A percentile compares a stretch with the other conserved stretches of the same genome.
Evolutionary conservation across 2,888 invertebrate species (phyloP).

Genomic region (Pammene aurita): DNA sequence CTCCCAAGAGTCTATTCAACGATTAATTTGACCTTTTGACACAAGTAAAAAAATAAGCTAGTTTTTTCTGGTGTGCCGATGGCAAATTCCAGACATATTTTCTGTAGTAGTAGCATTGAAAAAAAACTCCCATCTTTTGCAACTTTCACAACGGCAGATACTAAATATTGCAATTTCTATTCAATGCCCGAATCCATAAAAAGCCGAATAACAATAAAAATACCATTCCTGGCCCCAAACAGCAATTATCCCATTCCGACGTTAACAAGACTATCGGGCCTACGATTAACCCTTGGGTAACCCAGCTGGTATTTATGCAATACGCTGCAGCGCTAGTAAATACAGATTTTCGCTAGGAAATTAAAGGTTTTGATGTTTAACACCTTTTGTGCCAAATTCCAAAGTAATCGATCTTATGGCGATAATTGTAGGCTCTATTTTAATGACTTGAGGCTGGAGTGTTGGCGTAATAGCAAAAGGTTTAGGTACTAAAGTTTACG

Average conservation of each 20-base stretch:
- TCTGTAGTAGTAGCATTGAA: too few relatives aligned
- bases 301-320: conserved; percentile 32
- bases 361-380: conserved; percentile 26
- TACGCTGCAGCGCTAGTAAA: conserved; percentile 18
- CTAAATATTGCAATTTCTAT: conserved; percentile 5
- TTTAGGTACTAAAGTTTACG: too few relatives aligned
- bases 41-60: too few relatives aligned
- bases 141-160: not conserved
- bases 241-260: conserved; percentile 30
- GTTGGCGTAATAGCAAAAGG: not conserved
- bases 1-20: too few relatives aligned
- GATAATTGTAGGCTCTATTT: conserved; percentile 30
- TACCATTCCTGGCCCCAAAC: conserved; percentile 13
- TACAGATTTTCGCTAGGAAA: conserved; percentile 35
- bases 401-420: conserved; percentile 24
- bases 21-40: too few relatives aligned
- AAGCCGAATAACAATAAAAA: conserved; percentile 24
- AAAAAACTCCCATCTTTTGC: not conserved
- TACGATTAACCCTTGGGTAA: conserved; percentile 37
- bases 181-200: conserved; percentile 1
- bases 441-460: not conserved
- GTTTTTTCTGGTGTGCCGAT: too few relatives aligned
- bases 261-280: conserved; percentile 27
- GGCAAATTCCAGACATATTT: too few relatives aligned
- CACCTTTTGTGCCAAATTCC: conserved; percentile 41